Evolutionary conservation across 2,797 vertebrate species (phyloP), one percentile per base, ranked within the genome.

Genomic region (Hafferia zeledoni): DNA sequence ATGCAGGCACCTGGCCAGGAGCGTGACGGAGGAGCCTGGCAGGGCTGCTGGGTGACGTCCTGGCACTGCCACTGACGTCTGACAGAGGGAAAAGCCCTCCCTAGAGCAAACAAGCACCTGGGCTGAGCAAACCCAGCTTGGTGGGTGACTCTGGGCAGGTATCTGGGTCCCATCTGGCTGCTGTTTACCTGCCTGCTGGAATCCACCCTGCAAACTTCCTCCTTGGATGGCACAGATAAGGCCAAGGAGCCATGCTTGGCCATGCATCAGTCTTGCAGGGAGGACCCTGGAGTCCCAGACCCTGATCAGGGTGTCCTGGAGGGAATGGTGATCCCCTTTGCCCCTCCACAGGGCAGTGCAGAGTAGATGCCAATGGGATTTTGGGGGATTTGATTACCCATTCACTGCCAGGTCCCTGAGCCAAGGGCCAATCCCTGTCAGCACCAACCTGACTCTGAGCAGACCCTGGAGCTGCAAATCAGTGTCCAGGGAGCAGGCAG

Each of bases 151-250:
- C 72, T 9, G 6, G 68, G 86, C 86, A n/a, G 80, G 89, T 37
- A 90, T 50, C 89, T 89, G 91, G 70, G 84, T 88, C 83, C 94
- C 95, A 95, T 93, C 95, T 96, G 95, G 86, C 70, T 0, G 17
- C 85, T 97, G 78, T 97, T 97, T 97, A 96, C 95, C 94, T 94
- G 85, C 72, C 69, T 0, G 15, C 61, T 91, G 95, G 95, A 96
- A 95, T 95, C 77, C 83, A 91, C 94, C 92, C 83, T 81, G 93
- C 93, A 95, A 95, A 95, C 93, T 95, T 96, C 95, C 95, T 92
- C 75, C 88, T 89, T 4, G 3, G 28, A 8, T 0, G 0, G 76
- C 18, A 16, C 83, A 33, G 83, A 77, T 72, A 83, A 39, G 68
- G 56, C 1, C 9, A 25, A 64, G 90, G 75, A 87, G 47, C 52